These are phyloP conservation scores for Microctonus aethiopoides DNA, from an alignment of 2,888 invertebrate genomes.

Conservation along the genomic window DNA sequence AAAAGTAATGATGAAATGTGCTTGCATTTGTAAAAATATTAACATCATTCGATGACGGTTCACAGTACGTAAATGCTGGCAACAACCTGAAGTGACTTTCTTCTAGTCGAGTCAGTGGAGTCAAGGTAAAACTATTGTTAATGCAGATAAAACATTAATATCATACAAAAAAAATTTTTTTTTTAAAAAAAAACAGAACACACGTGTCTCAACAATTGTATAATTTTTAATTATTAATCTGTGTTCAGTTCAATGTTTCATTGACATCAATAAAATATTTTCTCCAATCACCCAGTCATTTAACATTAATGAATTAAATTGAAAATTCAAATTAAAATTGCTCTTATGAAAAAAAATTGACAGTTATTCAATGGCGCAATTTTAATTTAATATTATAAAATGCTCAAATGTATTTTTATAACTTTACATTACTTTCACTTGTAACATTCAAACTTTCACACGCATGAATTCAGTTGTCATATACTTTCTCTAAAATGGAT, in stretches of 20 bases:
- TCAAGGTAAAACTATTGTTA: constrained; percentile 4
- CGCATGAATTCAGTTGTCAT: constrained; percentile 7
- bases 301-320: too few relatives aligned
- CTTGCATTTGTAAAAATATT: background rate
- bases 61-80: background rate
- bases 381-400: too few relatives aligned
- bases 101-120: background rate
- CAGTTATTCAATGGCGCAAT: too few relatives aligned
- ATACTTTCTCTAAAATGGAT: constrained; percentile 9
- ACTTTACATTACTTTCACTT: constrained; percentile 11
- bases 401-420: background rate
- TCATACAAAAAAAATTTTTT: background rate
- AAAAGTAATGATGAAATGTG: background rate
- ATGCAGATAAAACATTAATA: background rate
- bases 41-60: background rate
- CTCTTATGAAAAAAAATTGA: too few relatives aligned
- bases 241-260: background rate
- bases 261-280: background rate
- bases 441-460: constrained; percentile 16
- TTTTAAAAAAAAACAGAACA: background rate
- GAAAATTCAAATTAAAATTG: too few relatives aligned
- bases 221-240: too few relatives aligned
- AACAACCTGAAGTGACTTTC: constrained; percentile 7
- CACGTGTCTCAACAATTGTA: background rate
- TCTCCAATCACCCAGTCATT: too few relatives aligned